Evolutionary conservation across 2,797 vertebrate genomes (phyloP).

Genomic region (Cynodonichthys magdalenae): DNA sequence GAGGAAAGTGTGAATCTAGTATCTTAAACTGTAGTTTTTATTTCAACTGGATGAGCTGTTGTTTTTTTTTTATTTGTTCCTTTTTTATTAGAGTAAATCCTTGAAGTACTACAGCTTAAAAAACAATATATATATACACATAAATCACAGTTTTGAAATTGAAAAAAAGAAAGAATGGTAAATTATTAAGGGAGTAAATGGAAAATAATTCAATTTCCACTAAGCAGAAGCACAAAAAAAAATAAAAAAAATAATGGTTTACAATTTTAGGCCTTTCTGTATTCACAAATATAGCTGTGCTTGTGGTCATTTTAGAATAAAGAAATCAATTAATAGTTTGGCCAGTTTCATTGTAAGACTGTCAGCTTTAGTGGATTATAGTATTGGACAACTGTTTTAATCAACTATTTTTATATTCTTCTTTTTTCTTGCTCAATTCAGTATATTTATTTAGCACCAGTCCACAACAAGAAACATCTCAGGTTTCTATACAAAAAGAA

Average conservation of each 20-base stretch:
- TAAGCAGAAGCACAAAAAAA: constrained; percentile 11
- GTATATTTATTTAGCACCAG: too few species aligned
- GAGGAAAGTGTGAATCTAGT: constrained; percentile 12
- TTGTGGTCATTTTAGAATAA: neutral
- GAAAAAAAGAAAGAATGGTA: constrained; percentile 41
- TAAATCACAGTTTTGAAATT: constrained; percentile 60
- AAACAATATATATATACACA: constrained; percentile 47
- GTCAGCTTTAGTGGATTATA: too few species aligned
- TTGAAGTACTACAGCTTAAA: constrained; percentile 49
- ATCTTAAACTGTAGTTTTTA: constrained; percentile 53
- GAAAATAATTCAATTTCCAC: neutral
- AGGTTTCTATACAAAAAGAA: too few species aligned
- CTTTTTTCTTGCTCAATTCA: too few species aligned
- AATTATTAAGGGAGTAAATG: constrained; percentile 45
- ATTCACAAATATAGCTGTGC: constrained; percentile 2
- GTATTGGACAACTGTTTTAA: too few species aligned
- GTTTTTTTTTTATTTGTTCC: constrained; percentile 74
- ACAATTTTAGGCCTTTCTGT: neutral
- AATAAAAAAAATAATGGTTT: constrained; percentile 11
- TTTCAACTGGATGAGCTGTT: constrained; percentile 78
- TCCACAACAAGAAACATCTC: too few species aligned
- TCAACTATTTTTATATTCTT: too few species aligned
- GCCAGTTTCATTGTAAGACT: neutral
- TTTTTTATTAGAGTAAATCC: constrained; percentile 72
- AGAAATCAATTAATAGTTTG: neutral